Evolutionary conservation across 2,888 invertebrate species (phyloP), one percentile per base, ranked within the genome.

Genomic region (Napeogenes inachia): DNA sequence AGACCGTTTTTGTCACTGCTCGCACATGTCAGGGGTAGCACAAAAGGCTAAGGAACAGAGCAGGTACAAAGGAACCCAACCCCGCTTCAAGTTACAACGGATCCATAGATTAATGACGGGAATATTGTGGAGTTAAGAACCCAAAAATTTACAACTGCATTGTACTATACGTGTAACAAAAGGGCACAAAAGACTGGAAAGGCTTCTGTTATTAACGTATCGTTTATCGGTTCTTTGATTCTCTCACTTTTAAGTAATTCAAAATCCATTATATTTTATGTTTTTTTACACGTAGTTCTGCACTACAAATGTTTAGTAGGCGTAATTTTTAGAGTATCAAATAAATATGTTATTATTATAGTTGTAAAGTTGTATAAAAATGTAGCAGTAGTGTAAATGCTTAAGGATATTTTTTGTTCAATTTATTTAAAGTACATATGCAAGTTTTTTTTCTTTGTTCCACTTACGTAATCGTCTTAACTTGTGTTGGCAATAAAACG

Each of bases 141-240:
- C 87, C 86, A 87, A 89, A 88, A 88, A 89, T 87, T 89, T 88
- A 89, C 89, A 89, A 89, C 87, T 87, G 84, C 84, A 87, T 90
- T 90, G 89, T 89, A 68, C 76, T 77, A 70, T 65, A 70, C 71
- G 69, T 70, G 65, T 69, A 82, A 89, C 87, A 89, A 90, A 82
- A 79, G 85, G 71, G 77, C 77, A 88, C 86, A 89, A 89, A 79
- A 84, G 88, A 86, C 81, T 78, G 80, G 82, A 88, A 86, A 87
- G 77, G 87, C 89, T 89, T 80, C 89, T 87, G 89, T 84, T 88
- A 89, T 87, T 87, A 82, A 87, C 87, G 89, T 87, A 88, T 89
- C 89, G 80, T 81, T 82, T 82, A 85, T 85, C 84, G 77, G 74
- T 78, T 80, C 73, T 60, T 69, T 80, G 84, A 86, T 88, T 88